Evolutionary conservation across 2,797 vertebrate species (phyloP).

Genomic region (Neoniphon sammara): DNA sequence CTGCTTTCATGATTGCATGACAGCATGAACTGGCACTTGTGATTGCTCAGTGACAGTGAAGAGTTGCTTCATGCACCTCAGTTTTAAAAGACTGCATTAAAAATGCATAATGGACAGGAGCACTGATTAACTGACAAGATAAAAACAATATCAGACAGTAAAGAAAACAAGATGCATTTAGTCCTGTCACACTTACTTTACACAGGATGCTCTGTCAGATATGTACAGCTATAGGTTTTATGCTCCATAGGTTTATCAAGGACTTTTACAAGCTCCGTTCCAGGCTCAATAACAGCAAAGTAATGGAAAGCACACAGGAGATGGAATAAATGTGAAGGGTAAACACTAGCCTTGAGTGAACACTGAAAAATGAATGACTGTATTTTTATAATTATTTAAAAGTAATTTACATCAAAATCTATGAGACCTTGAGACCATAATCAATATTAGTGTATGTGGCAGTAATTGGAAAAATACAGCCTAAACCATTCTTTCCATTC

Average conservation of each 20-base stretch:
- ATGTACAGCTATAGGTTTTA: conserved; percentile 56
- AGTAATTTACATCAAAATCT: conserved; percentile 46
- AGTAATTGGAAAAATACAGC: conserved; percentile 25
- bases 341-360: conserved; percentile 60
- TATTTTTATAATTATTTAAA: conserved; percentile 53
- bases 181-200: conserved; percentile 39
- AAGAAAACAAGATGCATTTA: conserved; percentile 47
- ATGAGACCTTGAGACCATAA: conserved; percentile 42
- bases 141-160: conserved; percentile 53
- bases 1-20: neutral
- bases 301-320: conserved; percentile 55
- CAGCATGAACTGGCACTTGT: conserved; percentile 42
- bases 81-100: conserved; percentile 58
- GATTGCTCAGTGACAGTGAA: conserved; percentile 58
- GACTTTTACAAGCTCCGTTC: conserved; percentile 63
- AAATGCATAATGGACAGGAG: conserved; percentile 43
- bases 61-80: conserved; percentile 59
- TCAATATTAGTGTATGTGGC: conserved; percentile 51
- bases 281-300: conserved; percentile 62
- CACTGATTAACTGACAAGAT: conserved; percentile 60
- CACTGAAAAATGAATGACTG: conserved; percentile 40
- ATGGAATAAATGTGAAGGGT: conserved; percentile 41
- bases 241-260: conserved; percentile 53
- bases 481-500: conserved; percentile 33
- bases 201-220: conserved; percentile 52